These are phyloP conservation scores for Zosterops japonicus DNA, from an alignment of 2,113 vertebrate genomes.

Conservation along the genomic window DNA sequence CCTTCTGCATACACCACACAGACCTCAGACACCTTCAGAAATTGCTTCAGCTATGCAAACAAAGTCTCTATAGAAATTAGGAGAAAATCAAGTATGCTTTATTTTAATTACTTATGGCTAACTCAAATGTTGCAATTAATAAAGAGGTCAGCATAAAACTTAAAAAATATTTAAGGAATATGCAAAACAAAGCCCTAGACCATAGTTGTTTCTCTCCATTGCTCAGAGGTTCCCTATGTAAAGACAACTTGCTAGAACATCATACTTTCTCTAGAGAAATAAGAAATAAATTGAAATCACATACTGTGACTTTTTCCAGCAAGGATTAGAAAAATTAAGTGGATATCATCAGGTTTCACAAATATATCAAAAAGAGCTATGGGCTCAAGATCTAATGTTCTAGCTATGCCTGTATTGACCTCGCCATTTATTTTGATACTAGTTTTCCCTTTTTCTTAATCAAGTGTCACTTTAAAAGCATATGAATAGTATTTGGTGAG, in stretches of 20 bases:
- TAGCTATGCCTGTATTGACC: background rate
- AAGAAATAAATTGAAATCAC: background rate
- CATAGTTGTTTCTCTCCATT: background rate
- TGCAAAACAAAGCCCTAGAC: background rate
- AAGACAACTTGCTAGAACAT: background rate
- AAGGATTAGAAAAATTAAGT: conserved; percentile 16
- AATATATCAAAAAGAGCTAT: background rate
- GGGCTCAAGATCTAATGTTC: background rate
- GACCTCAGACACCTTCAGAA: background rate
- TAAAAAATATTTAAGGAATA: background rate
- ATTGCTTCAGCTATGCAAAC: background rate
- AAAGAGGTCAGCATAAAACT: background rate
- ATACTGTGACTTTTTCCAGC: background rate
- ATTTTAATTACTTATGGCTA: background rate
- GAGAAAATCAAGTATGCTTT: background rate
- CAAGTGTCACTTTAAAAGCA: conserved; percentile 1
- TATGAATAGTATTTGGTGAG: background rate
- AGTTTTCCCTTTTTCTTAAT: background rate
- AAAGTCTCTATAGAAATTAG: background rate
- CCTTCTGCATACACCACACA: background rate
- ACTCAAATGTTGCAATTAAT: background rate
- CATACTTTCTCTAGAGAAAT: background rate
- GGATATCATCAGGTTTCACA: background rate
- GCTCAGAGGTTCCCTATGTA: background rate
- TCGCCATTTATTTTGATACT: background rate